These are phyloP conservation scores for Osmerus mordax DNA, from an alignment of 2,113 vertebrate genomes.

Conservation along the genomic window DNA sequence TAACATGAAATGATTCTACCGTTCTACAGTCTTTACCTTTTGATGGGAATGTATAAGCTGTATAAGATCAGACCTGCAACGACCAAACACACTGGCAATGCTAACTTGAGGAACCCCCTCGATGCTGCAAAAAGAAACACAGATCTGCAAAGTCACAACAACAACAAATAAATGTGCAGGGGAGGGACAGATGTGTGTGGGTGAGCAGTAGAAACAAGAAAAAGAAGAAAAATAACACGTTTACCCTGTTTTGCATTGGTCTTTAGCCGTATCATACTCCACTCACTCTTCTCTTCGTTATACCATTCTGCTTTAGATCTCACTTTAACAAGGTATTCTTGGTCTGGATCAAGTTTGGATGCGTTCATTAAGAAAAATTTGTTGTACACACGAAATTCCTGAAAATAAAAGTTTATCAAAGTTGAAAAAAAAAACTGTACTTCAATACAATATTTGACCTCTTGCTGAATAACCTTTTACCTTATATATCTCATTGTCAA, in stretches of 20 bases:
- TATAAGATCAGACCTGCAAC: conserved; percentile 30
- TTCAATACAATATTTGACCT: background rate
- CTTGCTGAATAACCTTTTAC: background rate
- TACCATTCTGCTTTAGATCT: background rate
- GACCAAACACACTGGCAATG: conserved; percentile 28
- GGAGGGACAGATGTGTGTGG: too few species aligned
- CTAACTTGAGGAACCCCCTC: background rate
- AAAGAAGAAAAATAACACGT: too few species aligned
- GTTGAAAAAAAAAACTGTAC: background rate
- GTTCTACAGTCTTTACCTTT: conserved; percentile 40
- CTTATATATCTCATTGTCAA: background rate
- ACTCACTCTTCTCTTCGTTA: conserved; percentile 15
- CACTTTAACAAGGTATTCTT: conserved; percentile 36
- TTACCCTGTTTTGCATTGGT: conserved; percentile 21
- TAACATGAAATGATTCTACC: background rate
- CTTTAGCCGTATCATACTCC: conserved; percentile 38
- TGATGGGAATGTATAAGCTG: conserved; percentile 17
- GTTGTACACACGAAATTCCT: accelerated
- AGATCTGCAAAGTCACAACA: background rate
- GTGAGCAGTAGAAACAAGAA: too few species aligned
- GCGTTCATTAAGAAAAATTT: accelerated
- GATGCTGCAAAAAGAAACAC: conserved; percentile 27
- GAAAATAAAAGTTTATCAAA: background rate
- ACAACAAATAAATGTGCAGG: too few species aligned
- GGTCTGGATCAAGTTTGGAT: background rate